A percentile compares a stretch with the other conserved stretches of the same genome.
phyloP scores from a whole-genome alignment of 2,797 vertebrate species.

The Eutrigla gurnardus region DNA sequence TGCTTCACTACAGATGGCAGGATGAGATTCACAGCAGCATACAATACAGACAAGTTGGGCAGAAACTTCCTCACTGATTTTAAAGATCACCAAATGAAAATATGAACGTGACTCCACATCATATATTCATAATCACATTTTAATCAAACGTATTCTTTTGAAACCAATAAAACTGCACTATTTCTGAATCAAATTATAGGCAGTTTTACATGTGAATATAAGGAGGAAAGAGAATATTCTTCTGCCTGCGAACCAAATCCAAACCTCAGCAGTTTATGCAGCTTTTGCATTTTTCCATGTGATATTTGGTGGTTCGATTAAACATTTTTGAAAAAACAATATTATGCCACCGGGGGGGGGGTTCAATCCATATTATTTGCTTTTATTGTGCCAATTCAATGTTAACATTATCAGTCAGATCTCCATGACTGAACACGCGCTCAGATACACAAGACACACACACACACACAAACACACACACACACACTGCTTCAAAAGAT shows the following conservation, averaged over 20 bases:
- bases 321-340: background rate
- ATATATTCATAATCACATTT: background rate
- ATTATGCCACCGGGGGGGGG: background rate
- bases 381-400: background rate
- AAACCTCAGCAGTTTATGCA: slow-evolving; percentile 12
- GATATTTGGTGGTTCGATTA: background rate
- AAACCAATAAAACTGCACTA: background rate
- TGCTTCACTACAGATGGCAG: background rate
- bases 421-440: slow-evolving; percentile 27
- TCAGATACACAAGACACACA: slow-evolving; percentile 23
- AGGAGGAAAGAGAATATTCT: background rate
- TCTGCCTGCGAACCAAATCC: slow-evolving; percentile 1
- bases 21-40: background rate
- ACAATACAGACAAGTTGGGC: slow-evolving; percentile 2
- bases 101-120: background rate
- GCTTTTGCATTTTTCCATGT: slow-evolving; percentile 8
- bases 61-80: slow-evolving; percentile 27
- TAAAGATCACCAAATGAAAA: slow-evolving; percentile 12
- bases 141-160: background rate
- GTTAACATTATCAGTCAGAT: slow-evolving; percentile 31
- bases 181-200: background rate
- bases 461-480: slow-evolving; percentile 5
- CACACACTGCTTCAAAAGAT: slow-evolving; percentile 38
- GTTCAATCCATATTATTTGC: background rate
- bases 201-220: background rate